These are phyloP conservation scores for Barnardius zonarius DNA, from an alignment of 2,113 vertebrate genomes.

Conservation along the genomic window DNA sequence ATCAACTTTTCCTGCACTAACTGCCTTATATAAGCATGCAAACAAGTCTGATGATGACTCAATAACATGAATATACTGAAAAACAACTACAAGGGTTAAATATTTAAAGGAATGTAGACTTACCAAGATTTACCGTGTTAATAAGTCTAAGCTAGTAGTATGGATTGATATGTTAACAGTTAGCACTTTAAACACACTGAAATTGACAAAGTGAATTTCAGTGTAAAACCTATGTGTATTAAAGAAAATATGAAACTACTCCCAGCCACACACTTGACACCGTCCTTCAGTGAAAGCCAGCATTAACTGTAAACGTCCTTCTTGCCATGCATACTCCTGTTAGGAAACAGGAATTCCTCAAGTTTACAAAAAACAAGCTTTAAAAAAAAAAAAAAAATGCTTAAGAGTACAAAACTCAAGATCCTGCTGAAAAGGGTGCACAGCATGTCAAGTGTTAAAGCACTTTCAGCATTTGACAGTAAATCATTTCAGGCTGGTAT, in stretches of 20 bases:
- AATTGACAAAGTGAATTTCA: not conserved
- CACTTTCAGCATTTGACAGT: not conserved
- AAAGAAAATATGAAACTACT: not conserved
- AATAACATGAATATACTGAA: constrained; percentile 64
- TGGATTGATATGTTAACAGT: not conserved
- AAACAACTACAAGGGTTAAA: constrained; percentile 69
- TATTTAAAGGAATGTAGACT: constrained; percentile 61
- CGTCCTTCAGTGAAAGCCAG: not conserved
- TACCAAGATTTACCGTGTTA: constrained; percentile 18
- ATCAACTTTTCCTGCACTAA: constrained; percentile 49
- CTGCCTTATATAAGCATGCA: constrained; percentile 72
- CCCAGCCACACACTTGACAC: not conserved
- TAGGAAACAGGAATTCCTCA: constrained; percentile 47
- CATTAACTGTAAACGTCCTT: not conserved
- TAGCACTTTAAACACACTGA: not conserved
- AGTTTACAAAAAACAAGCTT: not conserved
- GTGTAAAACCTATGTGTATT: not conserved
- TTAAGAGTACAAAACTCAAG: not conserved
- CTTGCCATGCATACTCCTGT: constrained; percentile 5
- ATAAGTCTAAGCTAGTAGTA: constrained; percentile 56
- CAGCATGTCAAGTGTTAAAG: not conserved
- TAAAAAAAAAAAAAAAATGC: not conserved
- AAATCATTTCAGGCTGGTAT: not conserved
- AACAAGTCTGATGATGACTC: constrained; percentile 66
- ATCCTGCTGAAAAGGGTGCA: not conserved